Evolutionary conservation across 2,888 invertebrate genomes (phyloP), one percentile per base, ranked within the genome.

Genomic region (Ormyrus rosae): DNA sequence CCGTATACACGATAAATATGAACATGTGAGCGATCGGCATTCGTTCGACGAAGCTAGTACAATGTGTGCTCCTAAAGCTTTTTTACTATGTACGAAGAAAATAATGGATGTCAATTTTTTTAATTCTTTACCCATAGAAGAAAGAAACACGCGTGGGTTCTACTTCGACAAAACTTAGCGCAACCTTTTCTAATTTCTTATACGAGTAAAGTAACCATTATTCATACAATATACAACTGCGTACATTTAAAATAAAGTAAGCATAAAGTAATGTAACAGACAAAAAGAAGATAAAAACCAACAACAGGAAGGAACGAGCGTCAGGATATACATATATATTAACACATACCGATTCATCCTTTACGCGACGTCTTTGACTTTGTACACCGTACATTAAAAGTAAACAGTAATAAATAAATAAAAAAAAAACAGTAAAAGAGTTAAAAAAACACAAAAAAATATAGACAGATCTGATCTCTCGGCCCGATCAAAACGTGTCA

Each of bases 141-240:
- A 55, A 63, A 45, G n/a, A 72, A 72, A 69, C 55, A 71, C 74
- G 74, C 69, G 70, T 65, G 65, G 64, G 61, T 19, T 55, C 34
- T 75, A 78, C 70, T 78, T 77, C 34, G 69, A 74, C 34, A 51
- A 70, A 71, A 75, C 78, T 78, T 78, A 78, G 74, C 70, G 50
- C 60, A 81, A 78, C 58, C 71, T 75, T 81, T 81, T 81, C 81
- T 75, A 81, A 81, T 79, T 81, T 79, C 81, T 79, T 76, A 68
- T 78, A 74, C 70, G 50, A 74, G n/a, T 65, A 78, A 81, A 78
- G 7, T 75, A 79, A 81, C 63, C 56, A 6, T 76, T 75, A 71
- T 79, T 75, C 71, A 78, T 72, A 78, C 73, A 73, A 70, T 74
- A 70, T 74, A 70, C 50, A 69, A 67, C 55, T 69, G 64, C 71